Conservation (phyloP, 2,888 invertebrate species). For the Melanchra persicariae region DNA sequence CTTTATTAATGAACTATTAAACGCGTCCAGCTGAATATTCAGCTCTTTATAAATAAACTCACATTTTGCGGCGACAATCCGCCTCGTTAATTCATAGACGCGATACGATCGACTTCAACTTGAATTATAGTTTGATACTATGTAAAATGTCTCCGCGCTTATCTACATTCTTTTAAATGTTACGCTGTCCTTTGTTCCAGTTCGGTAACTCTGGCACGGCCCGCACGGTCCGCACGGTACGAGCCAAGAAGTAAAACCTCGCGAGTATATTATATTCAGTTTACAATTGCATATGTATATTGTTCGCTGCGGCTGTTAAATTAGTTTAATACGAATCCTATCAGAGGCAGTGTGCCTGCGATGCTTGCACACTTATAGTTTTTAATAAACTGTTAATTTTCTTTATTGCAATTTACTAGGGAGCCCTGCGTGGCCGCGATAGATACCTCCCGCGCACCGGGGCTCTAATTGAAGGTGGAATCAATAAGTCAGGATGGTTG, state of each 20-base stretch:
- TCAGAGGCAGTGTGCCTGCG: constrained; percentile 34
- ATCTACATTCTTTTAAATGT: constrained; percentile 60
- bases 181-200: constrained; percentile 55
- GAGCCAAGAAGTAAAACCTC: neutral
- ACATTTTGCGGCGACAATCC: constrained; percentile 37
- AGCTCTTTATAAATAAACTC: constrained; percentile 41
- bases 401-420: constrained; percentile 67
- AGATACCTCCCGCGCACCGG: constrained; percentile 67
- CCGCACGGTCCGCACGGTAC: too few species aligned
- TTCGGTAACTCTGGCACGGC: neutral
- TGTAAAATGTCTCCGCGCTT: constrained; percentile 51
- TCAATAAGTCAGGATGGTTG: constrained; percentile 78
- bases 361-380: constrained; percentile 51
- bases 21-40: constrained; percentile 56
- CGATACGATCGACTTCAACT: constrained; percentile 59
- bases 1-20: constrained; percentile 64
- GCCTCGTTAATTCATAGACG: constrained; percentile 48
- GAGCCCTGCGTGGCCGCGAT: constrained; percentile 54
- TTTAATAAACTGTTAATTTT: constrained; percentile 68
- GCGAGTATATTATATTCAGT: constrained; percentile 4
- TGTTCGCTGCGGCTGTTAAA: constrained; percentile 27
- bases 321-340: constrained; percentile 54
- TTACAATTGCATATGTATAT: constrained; percentile 9
- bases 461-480: constrained; percentile 77
- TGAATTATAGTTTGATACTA: constrained; percentile 54